phyloP scores from a whole-genome alignment of 2,797 vertebrate genomes.

The Limosa lapponica region DNA sequence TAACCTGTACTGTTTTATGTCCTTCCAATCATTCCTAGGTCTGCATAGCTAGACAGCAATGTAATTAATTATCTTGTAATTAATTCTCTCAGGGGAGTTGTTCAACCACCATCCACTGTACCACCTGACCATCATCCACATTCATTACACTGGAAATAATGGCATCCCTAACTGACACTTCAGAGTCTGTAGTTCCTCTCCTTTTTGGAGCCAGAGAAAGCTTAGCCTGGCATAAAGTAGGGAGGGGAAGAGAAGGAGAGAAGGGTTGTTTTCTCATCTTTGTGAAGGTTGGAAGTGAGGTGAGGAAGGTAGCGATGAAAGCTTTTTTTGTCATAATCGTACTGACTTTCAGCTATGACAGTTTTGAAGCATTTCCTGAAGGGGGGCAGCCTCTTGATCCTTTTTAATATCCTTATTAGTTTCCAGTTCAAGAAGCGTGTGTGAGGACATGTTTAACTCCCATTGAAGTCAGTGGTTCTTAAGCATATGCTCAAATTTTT shows the following conservation, averaged over 20 bases:
- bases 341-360: neutral
- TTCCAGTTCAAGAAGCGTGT: conserved; percentile 37
- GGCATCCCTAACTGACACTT: neutral
- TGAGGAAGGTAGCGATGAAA: neutral
- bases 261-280: neutral
- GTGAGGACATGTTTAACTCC: conserved; percentile 41
- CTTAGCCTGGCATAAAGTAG: neutral
- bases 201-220: neutral
- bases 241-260: neutral
- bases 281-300: neutral
- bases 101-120: neutral
- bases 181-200: neutral
- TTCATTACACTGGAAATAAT: neutral
- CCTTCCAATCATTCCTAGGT: neutral
- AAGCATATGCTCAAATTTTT: conserved; percentile 62
- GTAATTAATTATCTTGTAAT: neutral
- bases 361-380: conserved; percentile 27
- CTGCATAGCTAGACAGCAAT: neutral
- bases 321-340: too few species aligned
- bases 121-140: neutral
- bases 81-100: neutral
- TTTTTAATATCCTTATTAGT: conserved; percentile 43
- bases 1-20: neutral
- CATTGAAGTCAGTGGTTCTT: conserved; percentile 60
- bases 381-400: conserved; percentile 1